Conservation (phyloP, 2,113 vertebrate species). For the Candoia aspera region DNA sequence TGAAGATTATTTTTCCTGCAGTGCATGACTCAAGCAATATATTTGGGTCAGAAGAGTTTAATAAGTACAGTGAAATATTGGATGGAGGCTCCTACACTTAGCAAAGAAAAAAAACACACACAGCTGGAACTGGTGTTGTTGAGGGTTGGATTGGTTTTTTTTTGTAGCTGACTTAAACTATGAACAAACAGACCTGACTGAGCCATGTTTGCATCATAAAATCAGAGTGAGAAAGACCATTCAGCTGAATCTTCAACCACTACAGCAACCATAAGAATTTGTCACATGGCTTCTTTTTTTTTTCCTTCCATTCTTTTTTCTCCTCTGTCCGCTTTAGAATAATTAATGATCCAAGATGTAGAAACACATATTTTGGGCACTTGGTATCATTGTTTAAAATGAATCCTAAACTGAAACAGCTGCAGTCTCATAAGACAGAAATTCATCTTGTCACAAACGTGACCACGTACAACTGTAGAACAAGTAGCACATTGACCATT, state of each 20-base stretch:
- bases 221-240: constrained; percentile 29
- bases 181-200: constrained; percentile 4
- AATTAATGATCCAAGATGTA: neutral
- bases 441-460: neutral
- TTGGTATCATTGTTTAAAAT: neutral
- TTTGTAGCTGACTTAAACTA: constrained; percentile 5
- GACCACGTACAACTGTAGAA: neutral
- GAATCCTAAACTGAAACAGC: neutral
- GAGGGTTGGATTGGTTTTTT: neutral
- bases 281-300: neutral
- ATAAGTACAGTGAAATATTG: constrained; percentile 13
- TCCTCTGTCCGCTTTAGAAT: constrained; percentile 19
- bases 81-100: neutral
- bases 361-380: constrained; percentile 24
- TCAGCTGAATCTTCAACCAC: constrained; percentile 30
- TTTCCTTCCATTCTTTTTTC: neutral
- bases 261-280: constrained; percentile 22
- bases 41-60: neutral
- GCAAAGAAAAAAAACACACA: neutral
- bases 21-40: neutral
- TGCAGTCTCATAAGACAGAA: neutral
- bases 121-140: constrained; percentile 34
- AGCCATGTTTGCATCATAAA: constrained; percentile 14
- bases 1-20: neutral
- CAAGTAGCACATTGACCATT: neutral